Evolutionary conservation across 2,888 invertebrate species (phyloP), one percentile per base, ranked within the genome.

Genomic region (Drosophila helvetica): DNA sequence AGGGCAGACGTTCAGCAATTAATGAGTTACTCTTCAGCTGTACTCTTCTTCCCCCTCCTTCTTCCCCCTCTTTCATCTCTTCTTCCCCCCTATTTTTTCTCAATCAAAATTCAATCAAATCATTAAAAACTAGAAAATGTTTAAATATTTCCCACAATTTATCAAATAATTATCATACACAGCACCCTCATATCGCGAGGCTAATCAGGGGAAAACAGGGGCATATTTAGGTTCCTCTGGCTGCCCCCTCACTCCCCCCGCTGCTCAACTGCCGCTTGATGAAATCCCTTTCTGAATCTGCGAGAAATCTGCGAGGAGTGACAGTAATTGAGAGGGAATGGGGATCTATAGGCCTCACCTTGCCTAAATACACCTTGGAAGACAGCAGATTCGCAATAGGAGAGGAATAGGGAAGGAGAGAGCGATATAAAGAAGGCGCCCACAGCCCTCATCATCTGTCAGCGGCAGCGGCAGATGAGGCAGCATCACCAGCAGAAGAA

Each of bases 381-480:
- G 33, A 38, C 38, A 38, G 38, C 38, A 38, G 7, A 38, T 38
- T 38, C n/a, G n/a, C 38, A n/a, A 38, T n/a, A 7, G 7, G n/a
- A n/a, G n/a, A 7, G 2, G 7, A 38, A 38, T 38, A 38, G n/a
- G 2, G 27, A 7, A 1, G 0, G 27, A 27, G 27, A 27, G 27
- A 8, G 27, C 7, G 27, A 7, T 27, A 8, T 10, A 10, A 3
- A 38, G 38, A 38, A 15, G 15, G 10, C 6, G 33, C 51, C 45
- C 58, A 25, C 51, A 30, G 57, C 56, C 80, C 67, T 79, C 75
- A 79, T 79, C 79, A 77, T 25, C 80, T 80, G 79, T 80, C 77
- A 71, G 65, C 57, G 15, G 56, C 27, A 22, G 19, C 22, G 15
- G 45, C 38, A 22, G 51, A 51, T 17, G 51, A 51, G 25, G 17